Evolutionary conservation across 2,888 invertebrate genomes (phyloP).

Genomic region (Athalia cordata): DNA sequence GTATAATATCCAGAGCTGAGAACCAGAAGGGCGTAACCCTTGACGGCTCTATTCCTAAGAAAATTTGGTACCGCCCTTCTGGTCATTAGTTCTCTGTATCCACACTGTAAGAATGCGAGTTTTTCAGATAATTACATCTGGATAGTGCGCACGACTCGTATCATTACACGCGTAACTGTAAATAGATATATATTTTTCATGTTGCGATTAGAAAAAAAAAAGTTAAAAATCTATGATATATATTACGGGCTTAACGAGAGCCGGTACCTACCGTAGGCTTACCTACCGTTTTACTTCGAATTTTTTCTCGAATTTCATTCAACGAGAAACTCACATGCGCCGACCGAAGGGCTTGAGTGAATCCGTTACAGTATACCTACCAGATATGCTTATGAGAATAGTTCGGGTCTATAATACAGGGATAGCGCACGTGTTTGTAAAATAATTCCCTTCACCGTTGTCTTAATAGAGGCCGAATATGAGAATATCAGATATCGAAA

Average conservation of each 20-base stretch:
- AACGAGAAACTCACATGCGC: conserved; percentile 19
- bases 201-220: too few species aligned
- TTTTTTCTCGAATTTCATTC: conserved; percentile 5
- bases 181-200: not conserved
- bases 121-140: not conserved
- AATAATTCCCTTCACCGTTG: conserved; percentile 41
- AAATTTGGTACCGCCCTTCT: too few species aligned
- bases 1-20: too few species aligned
- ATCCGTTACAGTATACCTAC: conserved; percentile 10
- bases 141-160: not conserved
- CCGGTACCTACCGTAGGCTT: too few species aligned
- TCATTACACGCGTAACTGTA: not conserved
- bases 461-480: conserved; percentile 34
- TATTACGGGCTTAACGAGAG: too few species aligned
- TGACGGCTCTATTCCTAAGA: too few species aligned
- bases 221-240: too few species aligned
- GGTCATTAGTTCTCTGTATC: too few species aligned
- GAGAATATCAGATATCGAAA: conserved; percentile 28
- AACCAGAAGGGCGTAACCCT: too few species aligned
- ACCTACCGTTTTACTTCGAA: too few species aligned
- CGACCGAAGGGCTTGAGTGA: conserved; percentile 26
- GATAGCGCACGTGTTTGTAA: conserved; percentile 31
- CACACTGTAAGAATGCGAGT: not conserved
- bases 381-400: conserved; percentile 22
- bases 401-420: not conserved